Percentiles rank a stretch among this genome's conserved stretches.
These are phyloP conservation scores for Drosophila picticornis DNA, from an alignment of 2,888 invertebrate genomes.

Conservation along the genomic window DNA sequence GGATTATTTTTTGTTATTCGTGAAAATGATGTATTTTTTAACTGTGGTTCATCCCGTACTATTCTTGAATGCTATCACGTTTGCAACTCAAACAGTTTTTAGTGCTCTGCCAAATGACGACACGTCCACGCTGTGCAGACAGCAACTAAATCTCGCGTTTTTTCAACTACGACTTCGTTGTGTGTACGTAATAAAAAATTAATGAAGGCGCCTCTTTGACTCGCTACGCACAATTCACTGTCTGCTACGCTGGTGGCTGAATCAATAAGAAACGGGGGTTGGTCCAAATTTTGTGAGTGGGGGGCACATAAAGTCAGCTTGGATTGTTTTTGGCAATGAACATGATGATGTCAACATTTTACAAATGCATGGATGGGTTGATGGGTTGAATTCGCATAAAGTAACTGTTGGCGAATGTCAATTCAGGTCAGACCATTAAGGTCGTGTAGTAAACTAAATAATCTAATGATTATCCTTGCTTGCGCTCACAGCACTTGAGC, in stretches of 20 bases:
- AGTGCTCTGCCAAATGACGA: slow-evolving; percentile 15
- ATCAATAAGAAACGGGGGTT: slow-evolving; percentile 16
- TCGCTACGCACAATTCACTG: slow-evolving; percentile 40
- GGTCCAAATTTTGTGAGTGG: slow-evolving; percentile 10
- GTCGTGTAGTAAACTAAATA: slow-evolving; percentile 29
- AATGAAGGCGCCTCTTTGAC: slow-evolving; percentile 60
- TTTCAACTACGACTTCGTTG: slow-evolving; percentile 22
- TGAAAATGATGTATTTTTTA: neutral
- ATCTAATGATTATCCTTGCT: slow-evolving; percentile 12
- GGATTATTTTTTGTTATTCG: neutral
- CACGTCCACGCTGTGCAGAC: slow-evolving; percentile 10
- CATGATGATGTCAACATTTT: slow-evolving; percentile 49
- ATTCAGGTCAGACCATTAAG: slow-evolving; percentile 48
- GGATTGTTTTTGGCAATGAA: slow-evolving; percentile 26
- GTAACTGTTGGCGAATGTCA: slow-evolving; percentile 9
- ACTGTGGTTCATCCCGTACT: neutral
- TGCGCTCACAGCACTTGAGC: slow-evolving; percentile 36
- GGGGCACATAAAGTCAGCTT: slow-evolving; percentile 1
- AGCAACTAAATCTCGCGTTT: slow-evolving; percentile 25
- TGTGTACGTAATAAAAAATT: slow-evolving; percentile 59
- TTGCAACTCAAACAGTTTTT: slow-evolving; percentile 14
- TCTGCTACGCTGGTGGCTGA: slow-evolving; percentile 19
- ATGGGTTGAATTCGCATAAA: neutral
- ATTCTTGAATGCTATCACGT: neutral
- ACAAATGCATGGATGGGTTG: neutral